Base-by-base conservation (phyloP, 1,140 invertebrate genomes). In the Trachymyrmex septentrionalis region DNA sequence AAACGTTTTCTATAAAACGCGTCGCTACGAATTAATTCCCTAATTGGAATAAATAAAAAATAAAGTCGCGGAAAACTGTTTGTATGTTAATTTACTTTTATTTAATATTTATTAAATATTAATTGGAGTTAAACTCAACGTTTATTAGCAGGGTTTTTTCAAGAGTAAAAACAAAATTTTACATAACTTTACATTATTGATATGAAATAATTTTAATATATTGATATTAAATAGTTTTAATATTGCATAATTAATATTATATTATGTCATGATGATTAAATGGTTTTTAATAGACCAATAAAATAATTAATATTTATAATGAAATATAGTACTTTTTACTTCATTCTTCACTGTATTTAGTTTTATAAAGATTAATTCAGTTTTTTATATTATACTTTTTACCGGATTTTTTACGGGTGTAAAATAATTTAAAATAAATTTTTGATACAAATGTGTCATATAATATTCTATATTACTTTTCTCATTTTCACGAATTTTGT, bases 1-100 rank as follows among this genome's bases (percentile, higher is more conserved):
- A 77, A 87, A 76, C 80, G 86, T 93, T 90, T 89, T 94, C 91
- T 93, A 93, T 93, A 93, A 44, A 44, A 93, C 92, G 86, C 89
- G 77, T 55, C 86, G 86, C 91, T 91, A 90, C 91, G 89, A 92
- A 95, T 95, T 95, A 95, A 95, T 95, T 95, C 94, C 93, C 92
- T 94, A 94, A 95, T 95, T 50, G 66, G 44, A 69, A 69, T 69
- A 69, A 69, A 69, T 69, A 38, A 44, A 44, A 69, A 69, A 69
- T 69, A 69, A 69, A 69, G 21, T 50, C 66, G 21, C 0, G 38
- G 38, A 21, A 69, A 69, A 48, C 21, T 48, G 12, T 50, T 50
- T 50, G 50, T 14, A 67, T 50, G 44, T n/a, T 50, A 50, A 69
- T 69, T 50, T 9, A 50, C 14, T 69, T 6, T 69, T 50, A 27